Conservation (phyloP, 2,888 invertebrate species). For the Ichneumoninae sp. region DNA sequence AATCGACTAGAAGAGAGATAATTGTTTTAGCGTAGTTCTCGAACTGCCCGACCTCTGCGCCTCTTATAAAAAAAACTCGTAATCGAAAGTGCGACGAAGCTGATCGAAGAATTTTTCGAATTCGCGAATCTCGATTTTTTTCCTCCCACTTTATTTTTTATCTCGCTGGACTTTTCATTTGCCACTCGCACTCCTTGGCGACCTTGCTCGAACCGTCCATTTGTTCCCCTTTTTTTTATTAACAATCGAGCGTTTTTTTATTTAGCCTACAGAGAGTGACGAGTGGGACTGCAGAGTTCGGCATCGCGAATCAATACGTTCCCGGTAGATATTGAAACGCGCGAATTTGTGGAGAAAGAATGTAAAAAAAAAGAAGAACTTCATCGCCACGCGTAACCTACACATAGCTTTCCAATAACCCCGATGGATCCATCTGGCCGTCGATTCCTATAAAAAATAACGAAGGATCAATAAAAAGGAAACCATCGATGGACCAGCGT, state of each 20-base stretch:
- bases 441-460: conserved; percentile 26
- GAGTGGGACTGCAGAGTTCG: conserved; percentile 82
- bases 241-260: conserved; percentile 43
- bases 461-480: conserved; percentile 39
- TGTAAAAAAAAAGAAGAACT: conserved; percentile 24
- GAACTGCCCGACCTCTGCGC: conserved; percentile 5
- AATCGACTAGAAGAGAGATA: conserved; percentile 15
- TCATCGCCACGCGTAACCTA: conserved; percentile 34
- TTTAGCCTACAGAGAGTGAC: conserved; percentile 50
- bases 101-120: background rate
- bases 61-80: conserved; percentile 18
- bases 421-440: conserved; percentile 22
- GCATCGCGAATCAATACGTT: conserved; percentile 66
- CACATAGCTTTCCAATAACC: conserved; percentile 3
- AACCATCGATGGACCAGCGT: conserved; percentile 47
- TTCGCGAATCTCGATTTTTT: conserved; percentile 19
- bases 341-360: conserved; percentile 32
- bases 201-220: conserved; percentile 57
- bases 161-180: conserved; percentile 77
- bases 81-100: conserved; percentile 18
- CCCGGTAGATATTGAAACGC: conserved; percentile 33
- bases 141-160: conserved; percentile 34
- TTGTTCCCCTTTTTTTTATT: conserved; percentile 53
- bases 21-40: conserved; percentile 27
- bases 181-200: conserved; percentile 72